Conservation (phyloP, 2,113 vertebrate species). For the Pandion haliaetus region DNA sequence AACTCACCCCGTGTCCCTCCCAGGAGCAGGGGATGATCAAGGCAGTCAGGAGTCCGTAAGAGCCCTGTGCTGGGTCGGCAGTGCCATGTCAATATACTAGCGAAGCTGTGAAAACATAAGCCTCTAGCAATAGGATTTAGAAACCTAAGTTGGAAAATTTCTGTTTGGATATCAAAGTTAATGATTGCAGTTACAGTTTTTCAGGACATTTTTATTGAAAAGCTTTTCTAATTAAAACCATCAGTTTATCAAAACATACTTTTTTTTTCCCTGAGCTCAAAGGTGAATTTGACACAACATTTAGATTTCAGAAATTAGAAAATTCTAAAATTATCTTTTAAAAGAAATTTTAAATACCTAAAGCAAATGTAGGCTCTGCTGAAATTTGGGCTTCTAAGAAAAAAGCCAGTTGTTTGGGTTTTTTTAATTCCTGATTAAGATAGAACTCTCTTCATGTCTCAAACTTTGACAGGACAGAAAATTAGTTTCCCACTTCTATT, state of each 20-base stretch:
- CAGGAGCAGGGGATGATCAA: fast-evolving
- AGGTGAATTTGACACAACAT: background rate
- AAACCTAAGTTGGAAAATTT: background rate
- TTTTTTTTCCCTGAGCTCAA: background rate
- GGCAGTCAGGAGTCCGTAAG: background rate
- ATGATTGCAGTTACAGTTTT: background rate
- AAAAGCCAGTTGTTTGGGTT: background rate
- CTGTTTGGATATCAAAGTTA: background rate
- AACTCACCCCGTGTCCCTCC: fast-evolving
- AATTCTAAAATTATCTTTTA: background rate
- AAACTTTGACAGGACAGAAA: background rate
- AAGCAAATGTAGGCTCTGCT: background rate
- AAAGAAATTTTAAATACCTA: background rate
- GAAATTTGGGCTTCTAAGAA: background rate
- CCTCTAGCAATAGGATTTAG: background rate
- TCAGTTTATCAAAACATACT: background rate
- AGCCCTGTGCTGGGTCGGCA: background rate
- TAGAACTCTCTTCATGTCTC: background rate
- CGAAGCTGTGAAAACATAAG: background rate
- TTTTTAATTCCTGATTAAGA: background rate
- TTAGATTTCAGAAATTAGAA: background rate
- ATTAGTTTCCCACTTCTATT: background rate
- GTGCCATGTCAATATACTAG: background rate
- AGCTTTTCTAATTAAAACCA: background rate
- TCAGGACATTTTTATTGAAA: background rate